Percentiles rank a stretch among this genome's conserved stretches.
phyloP scores from a whole-genome alignment of 2,888 invertebrate genomes.

The Pterostichus niger region DNA sequence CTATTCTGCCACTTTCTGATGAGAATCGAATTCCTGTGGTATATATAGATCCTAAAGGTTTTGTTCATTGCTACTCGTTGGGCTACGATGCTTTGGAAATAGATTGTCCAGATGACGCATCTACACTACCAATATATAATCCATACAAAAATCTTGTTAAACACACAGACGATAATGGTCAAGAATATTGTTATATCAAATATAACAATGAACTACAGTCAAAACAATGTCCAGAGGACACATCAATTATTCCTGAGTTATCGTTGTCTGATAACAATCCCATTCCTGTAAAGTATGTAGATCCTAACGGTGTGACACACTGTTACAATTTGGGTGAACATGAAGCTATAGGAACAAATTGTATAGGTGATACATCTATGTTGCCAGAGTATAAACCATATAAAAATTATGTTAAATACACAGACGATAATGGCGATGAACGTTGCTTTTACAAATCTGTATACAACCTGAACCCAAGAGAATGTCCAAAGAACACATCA shows the following conservation, averaged over 20 bases:
- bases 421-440: background rate
- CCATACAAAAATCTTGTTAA: background rate
- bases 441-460: background rate
- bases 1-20: background rate
- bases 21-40: background rate
- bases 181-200: too few relatives aligned
- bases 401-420: background rate
- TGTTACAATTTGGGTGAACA: too few relatives aligned
- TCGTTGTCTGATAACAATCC: background rate
- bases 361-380: background rate
- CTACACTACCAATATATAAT: background rate
- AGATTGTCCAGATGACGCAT: background rate
- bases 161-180: too few relatives aligned
- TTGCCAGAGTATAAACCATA: background rate
- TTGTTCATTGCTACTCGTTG: too few relatives aligned
- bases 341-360: too few relatives aligned
- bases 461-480: background rate
- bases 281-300: background rate
- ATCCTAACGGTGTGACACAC: background rate
- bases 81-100: too few relatives aligned
- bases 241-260: background rate
- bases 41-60: slow-evolving; percentile 1
- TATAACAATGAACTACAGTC: too few relatives aligned
- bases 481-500: slow-evolving; percentile 10
- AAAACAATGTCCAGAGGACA: background rate